Evolutionary conservation across 2,888 invertebrate species (phyloP).

Genomic region (Masnerella sp.): DNA sequence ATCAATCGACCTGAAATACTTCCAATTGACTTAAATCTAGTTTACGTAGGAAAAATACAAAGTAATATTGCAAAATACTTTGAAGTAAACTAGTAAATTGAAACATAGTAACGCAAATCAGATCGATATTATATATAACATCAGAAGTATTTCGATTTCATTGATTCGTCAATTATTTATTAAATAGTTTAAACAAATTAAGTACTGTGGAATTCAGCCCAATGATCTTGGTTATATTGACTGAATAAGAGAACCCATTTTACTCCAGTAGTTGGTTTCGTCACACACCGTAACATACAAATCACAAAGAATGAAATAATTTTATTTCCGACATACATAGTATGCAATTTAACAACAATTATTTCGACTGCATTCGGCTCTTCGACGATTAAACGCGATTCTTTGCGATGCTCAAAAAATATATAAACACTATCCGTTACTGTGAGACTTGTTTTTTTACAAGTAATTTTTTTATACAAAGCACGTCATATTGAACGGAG

Average conservation of each 20-base stretch:
- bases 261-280: neutral
- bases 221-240: too few species aligned
- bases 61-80: too few species aligned
- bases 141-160: too few species aligned
- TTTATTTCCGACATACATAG: slow-evolving; percentile 43
- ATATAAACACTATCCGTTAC: slow-evolving; percentile 38
- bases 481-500: slow-evolving; percentile 28
- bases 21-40: too few species aligned
- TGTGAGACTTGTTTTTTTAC: slow-evolving; percentile 14
- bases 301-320: slow-evolving; percentile 34
- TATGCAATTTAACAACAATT: slow-evolving; percentile 40
- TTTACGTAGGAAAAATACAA: too few species aligned
- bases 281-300: slow-evolving; percentile 24
- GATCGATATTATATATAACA: too few species aligned
- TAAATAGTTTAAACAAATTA: too few species aligned
- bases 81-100: too few species aligned
- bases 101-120: too few species aligned
- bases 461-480: slow-evolving; percentile 17
- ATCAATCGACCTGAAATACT: neutral
- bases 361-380: slow-evolving; percentile 54
- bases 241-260: too few species aligned
- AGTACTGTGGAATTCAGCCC: too few species aligned
- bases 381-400: slow-evolving; percentile 53
- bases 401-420: slow-evolving; percentile 33
- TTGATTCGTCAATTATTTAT: too few species aligned